A percentile compares a stretch with the other conserved stretches of the same genome.
phyloP scores from a whole-genome alignment of 2,113 vertebrate species.

The Oncorhynchus gorbuscha region DNA sequence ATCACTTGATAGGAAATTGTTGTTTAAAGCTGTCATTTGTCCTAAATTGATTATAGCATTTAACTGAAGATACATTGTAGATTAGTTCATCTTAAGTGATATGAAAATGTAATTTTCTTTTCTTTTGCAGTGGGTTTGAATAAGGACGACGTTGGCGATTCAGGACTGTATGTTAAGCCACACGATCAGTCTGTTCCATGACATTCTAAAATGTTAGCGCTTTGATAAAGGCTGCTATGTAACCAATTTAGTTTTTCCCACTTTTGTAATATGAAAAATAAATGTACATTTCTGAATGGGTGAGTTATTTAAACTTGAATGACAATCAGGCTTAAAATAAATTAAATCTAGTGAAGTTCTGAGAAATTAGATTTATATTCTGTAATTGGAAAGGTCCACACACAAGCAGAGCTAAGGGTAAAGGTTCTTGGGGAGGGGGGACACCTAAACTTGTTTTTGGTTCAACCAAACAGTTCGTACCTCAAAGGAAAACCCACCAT shows the following conservation, averaged over 20 bases:
- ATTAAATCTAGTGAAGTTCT: too few relatives aligned
- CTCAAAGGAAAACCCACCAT: too few relatives aligned
- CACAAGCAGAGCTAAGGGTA: too few relatives aligned
- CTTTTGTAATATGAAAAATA: constrained; percentile 68
- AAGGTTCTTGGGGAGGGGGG: too few relatives aligned
- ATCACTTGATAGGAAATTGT: too few relatives aligned
- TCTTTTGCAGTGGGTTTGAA: constrained; percentile 71
- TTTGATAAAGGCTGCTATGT: background rate
- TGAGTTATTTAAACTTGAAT: background rate
- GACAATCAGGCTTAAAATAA: too few relatives aligned
- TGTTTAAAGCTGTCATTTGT: background rate
- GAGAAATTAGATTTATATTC: too few relatives aligned
- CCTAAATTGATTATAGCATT: background rate
- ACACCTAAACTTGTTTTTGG: too few relatives aligned
- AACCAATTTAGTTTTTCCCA: constrained; percentile 27
- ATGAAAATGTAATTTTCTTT: background rate
- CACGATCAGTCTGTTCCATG: background rate
- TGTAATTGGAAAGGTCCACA: too few relatives aligned
- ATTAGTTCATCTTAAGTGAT: background rate
- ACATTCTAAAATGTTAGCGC: background rate
- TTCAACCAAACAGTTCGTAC: too few relatives aligned
- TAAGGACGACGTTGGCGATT: constrained; percentile 41
- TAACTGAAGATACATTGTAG: background rate
- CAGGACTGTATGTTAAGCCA: fast-evolving
- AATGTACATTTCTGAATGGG: constrained; percentile 27